Conservation (phyloP, 2,888 invertebrate genomes). For the Polietes domitor region DNA sequence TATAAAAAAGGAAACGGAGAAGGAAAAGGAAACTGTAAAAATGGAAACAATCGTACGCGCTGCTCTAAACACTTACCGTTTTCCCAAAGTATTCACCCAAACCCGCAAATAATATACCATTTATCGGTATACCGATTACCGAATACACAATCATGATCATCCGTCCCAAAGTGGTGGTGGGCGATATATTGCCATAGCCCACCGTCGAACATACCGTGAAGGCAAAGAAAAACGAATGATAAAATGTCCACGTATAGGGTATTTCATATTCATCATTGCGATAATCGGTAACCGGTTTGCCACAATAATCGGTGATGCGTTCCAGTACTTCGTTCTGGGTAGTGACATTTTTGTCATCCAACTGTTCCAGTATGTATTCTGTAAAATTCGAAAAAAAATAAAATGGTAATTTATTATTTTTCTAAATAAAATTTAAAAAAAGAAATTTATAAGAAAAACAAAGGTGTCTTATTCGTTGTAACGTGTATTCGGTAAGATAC, state of each 20-base stretch:
- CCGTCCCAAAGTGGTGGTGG: constrained; percentile 89
- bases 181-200: constrained; percentile 95
- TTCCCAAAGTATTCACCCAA: constrained; percentile 92
- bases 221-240: constrained; percentile 94
- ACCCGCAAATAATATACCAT: constrained; percentile 86
- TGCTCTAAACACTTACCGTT: constrained; percentile 83
- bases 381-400: constrained; percentile 41
- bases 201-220: constrained; percentile 96
- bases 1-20: constrained; percentile 78
- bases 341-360: constrained; percentile 74
- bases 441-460: too few species aligned
- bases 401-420: too few species aligned
- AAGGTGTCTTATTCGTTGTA: too few species aligned
- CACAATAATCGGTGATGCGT: constrained; percentile 87
- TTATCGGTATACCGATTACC: constrained; percentile 85
- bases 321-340: constrained; percentile 77
- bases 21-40: too few species aligned
- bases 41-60: too few species aligned
- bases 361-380: constrained; percentile 77
- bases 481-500: too few species aligned
- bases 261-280: constrained; percentile 84
- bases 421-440: too few species aligned
- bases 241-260: constrained; percentile 91
- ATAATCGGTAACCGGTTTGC: constrained; percentile 86
- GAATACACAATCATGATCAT: constrained; percentile 94